Percentiles rank a stretch among this genome's conserved stretches.
Evolutionary conservation across 2,113 vertebrate species (phyloP).

Genomic region (Solenodon paradoxus): DNA sequence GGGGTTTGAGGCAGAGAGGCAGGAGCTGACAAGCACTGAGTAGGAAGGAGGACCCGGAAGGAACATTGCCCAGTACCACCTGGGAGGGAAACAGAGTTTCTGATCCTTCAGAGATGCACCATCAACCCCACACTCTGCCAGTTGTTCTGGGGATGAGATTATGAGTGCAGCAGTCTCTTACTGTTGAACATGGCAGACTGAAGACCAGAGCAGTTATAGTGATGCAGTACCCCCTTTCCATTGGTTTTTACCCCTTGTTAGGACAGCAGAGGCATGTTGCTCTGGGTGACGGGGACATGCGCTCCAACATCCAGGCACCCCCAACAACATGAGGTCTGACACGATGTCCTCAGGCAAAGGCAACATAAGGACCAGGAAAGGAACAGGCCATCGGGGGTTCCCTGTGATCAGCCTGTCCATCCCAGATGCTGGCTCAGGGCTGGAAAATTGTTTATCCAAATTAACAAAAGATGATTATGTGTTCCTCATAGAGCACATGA

Average conservation of each 20-base stretch:
- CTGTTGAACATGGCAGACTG: not conserved
- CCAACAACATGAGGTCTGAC: not conserved
- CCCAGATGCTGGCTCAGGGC: not conserved
- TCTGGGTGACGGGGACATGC: not conserved
- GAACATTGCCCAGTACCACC: not conserved
- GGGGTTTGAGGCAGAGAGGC: too few relatives aligned
- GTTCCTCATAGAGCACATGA: not conserved
- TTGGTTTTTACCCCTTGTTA: not conserved
- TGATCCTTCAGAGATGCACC: not conserved
- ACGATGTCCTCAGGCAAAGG: not conserved
- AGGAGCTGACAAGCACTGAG: not conserved
- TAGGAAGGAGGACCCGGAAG: not conserved
- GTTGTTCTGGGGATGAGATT: not conserved
- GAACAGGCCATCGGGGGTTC: not conserved
- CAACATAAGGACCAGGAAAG: not conserved
- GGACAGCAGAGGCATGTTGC: not conserved
- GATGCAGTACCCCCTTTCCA: not conserved
- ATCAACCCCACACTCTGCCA: not conserved
- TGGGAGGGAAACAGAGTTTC: not conserved
- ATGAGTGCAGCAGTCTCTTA: not conserved
- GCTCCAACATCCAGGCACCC: not conserved
- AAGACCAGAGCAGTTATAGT: conserved; percentile 22
- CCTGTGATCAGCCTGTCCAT: not conserved
- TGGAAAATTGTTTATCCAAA: not conserved
- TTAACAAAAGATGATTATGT: not conserved